Percentiles rank a stretch among this genome's conserved stretches.
Conservation (phyloP, 2,113 vertebrate species). For the Esox niger region DNA sequence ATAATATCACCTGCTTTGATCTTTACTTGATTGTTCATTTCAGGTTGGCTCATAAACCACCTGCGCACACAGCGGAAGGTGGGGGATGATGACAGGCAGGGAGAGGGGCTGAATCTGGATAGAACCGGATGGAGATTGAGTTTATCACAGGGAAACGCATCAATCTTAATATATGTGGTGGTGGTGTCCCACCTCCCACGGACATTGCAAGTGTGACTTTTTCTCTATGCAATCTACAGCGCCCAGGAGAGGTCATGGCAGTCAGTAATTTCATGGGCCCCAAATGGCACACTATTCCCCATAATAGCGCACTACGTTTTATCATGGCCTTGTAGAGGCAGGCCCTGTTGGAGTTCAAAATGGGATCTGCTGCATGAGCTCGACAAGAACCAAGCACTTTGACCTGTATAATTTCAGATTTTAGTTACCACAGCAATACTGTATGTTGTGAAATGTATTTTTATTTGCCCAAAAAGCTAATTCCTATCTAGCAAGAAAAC, state of each 20-base stretch:
- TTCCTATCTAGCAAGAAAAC: no score
- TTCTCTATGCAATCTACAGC: constrained; percentile 37
- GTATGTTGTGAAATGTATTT: no score
- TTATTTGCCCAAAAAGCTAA: no score
- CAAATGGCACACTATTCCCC: no score
- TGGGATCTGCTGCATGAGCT: no score
- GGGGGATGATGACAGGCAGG: constrained; percentile 26
- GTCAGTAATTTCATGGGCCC: constrained; percentile 22
- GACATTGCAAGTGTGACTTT: constrained; percentile 36
- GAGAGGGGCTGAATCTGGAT: constrained; percentile 14
- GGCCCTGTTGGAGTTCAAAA: no score
- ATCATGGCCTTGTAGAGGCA: no score
- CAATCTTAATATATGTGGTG: constrained; percentile 39
- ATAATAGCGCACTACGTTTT: no score
- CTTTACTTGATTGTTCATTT: constrained; percentile 67
- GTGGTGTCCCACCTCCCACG: constrained; percentile 17
- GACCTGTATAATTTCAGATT: no score
- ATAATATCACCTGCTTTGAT: constrained; percentile 54
- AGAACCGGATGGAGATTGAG: constrained; percentile 13
- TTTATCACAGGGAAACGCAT: constrained; percentile 18
- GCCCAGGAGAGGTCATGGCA: constrained; percentile 36
- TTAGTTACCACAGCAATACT: no score
- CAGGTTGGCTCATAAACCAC: constrained; percentile 42
- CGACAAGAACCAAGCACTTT: no score
- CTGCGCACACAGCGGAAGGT: constrained; percentile 39